Percentiles rank a stretch among this genome's conserved stretches.
These are phyloP conservation scores for Hemibagrus guttatus DNA, from an alignment of 2,797 vertebrate genomes.

Conservation along the genomic window DNA sequence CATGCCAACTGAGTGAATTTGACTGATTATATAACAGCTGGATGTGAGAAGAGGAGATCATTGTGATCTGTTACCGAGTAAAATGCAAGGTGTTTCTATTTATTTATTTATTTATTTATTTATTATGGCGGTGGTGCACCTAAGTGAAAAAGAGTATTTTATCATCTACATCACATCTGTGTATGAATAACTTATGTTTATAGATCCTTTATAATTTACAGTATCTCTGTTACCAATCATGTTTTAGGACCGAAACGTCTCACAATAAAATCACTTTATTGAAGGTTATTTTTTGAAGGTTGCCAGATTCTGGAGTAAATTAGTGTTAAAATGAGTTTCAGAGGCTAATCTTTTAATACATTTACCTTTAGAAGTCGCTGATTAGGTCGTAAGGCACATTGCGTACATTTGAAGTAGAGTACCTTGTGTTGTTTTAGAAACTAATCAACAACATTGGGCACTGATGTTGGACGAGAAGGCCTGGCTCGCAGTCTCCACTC, in stretches of 20 bases:
- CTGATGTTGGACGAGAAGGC: too few species aligned
- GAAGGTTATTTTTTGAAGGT: too few species aligned
- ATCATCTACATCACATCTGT: neutral
- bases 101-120: neutral
- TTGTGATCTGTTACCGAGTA: neutral
- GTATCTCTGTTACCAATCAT: too few species aligned
- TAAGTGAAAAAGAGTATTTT: neutral
- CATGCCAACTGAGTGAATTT: neutral
- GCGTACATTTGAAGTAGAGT: too few species aligned
- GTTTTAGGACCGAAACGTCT: neutral
- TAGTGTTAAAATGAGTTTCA: neutral
- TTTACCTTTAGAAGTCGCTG: neutral
- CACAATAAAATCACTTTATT: neutral
- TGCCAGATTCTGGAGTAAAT: too few species aligned
- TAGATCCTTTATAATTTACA: too few species aligned
- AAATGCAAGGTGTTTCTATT: neutral
- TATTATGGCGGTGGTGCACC: too few species aligned
- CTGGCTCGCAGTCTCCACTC: too few species aligned
- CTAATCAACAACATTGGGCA: neutral
- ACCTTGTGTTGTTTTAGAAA: neutral
- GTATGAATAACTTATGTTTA: too few species aligned
- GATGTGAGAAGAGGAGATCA: neutral
- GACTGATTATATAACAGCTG: neutral
- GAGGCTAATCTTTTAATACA: neutral
- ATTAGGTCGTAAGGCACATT: too few species aligned